phyloP scores from a whole-genome alignment of 1,140 invertebrate genomes.

The Amyelois transitella region DNA sequence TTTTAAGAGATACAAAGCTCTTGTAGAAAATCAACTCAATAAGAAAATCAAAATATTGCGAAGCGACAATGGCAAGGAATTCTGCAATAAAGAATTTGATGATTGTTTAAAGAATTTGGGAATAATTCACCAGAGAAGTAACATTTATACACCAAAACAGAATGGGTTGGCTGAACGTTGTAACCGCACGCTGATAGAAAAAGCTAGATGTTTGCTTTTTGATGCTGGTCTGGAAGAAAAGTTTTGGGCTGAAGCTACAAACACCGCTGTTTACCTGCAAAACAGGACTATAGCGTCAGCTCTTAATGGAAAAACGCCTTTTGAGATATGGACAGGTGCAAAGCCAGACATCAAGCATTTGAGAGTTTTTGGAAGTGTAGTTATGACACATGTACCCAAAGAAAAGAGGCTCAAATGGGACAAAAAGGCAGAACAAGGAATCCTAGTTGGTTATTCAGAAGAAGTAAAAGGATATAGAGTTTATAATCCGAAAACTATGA shows the following conservation, averaged over 20 bases:
- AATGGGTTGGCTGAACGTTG: constrained; percentile 50
- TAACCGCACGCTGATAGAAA: constrained; percentile 23
- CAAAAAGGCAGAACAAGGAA: constrained; percentile 14
- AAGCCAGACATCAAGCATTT: constrained; percentile 37
- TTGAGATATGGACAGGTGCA: constrained; percentile 37
- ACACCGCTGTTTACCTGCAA: constrained; percentile 53
- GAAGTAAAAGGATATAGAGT: too few relatives aligned
- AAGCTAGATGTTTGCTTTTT: constrained; percentile 33
- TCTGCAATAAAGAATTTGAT: too few relatives aligned
- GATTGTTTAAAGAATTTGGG: constrained; percentile 7
- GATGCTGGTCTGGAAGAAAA: constrained; percentile 37
- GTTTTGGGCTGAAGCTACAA: too few relatives aligned
- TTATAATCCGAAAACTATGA: constrained; percentile 27
- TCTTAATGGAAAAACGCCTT: constrained; percentile 29
- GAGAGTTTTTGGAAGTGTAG: constrained; percentile 33
- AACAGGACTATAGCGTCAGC: constrained; percentile 50
- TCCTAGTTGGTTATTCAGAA: constrained; percentile 43
- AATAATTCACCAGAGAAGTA: constrained; percentile 16
- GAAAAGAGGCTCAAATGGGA: constrained; percentile 19
- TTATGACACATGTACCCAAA: constrained; percentile 16
- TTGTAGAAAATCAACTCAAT: constrained; percentile 15
- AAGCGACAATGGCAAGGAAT: constrained; percentile 13
- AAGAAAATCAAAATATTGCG: constrained; percentile 13
- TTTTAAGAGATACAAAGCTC: constrained; percentile 18
- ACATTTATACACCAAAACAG: constrained; percentile 60